Conservation (phyloP, 1,140 invertebrate genomes). For the Elymnias hypermnestra region DNA sequence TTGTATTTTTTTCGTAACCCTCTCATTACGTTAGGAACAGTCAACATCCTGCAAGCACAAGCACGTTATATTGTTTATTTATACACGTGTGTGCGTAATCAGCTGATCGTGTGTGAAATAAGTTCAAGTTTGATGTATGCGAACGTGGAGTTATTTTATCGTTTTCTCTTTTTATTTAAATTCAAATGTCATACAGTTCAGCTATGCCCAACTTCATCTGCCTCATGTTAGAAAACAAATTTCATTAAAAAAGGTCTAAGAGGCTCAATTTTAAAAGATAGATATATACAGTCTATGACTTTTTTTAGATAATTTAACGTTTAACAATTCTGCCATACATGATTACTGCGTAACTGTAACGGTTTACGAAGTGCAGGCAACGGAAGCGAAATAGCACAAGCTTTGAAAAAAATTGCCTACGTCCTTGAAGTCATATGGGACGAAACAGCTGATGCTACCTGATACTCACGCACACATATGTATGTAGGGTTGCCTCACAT, state of each 20-base stretch:
- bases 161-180: slow-evolving; percentile 5
- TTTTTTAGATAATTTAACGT: no score
- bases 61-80: slow-evolving; percentile 30
- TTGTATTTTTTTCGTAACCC: slow-evolving; percentile 59
- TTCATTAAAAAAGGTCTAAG: no score
- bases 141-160: slow-evolving; percentile 1
- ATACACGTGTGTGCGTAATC: slow-evolving; percentile 47
- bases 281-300: no score
- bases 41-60: slow-evolving; percentile 40
- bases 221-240: no score
- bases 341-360: no score
- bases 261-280: no score
- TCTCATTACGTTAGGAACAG: slow-evolving; percentile 52
- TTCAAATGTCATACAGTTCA: background rate
- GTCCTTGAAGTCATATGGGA: slow-evolving; percentile 65
- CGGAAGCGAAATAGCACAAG: no score
- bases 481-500: no score
- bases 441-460: slow-evolving; percentile 65
- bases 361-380: no score
- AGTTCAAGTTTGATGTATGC: slow-evolving; percentile 14
- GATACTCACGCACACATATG: slow-evolving; percentile 25
- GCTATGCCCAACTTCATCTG: no score
- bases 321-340: no score
- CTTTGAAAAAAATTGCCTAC: no score
- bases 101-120: slow-evolving; percentile 36